These are phyloP conservation scores for Melieria omissa DNA, from an alignment of 2,888 invertebrate species.

Conservation along the genomic window DNA sequence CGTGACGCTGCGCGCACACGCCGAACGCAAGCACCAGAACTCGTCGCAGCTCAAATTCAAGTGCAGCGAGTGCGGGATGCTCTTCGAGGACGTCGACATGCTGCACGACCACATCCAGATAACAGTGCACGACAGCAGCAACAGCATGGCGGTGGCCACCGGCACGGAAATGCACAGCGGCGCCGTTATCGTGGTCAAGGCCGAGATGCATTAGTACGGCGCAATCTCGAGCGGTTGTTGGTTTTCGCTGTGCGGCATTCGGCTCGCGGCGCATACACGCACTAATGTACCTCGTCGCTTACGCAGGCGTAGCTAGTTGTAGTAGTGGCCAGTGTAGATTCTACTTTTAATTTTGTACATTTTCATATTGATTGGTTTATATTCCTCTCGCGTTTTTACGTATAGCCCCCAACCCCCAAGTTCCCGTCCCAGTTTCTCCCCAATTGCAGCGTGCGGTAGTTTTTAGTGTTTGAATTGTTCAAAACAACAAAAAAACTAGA, in stretches of 20 bases:
- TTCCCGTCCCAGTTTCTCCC: background rate
- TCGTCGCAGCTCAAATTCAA: conserved; percentile 63
- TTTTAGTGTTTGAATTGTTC: conserved; percentile 19
- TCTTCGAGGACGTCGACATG: conserved; percentile 71
- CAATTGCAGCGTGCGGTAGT: too few relatives aligned
- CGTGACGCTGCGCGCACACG: conserved; percentile 60
- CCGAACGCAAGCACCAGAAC: conserved; percentile 63
- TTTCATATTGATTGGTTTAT: background rate
- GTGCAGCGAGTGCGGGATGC: conserved; percentile 71
- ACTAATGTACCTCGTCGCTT: conserved; percentile 42
- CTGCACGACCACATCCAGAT: conserved; percentile 68
- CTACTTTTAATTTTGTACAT: background rate
- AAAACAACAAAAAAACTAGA: conserved; percentile 15
- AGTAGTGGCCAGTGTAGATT: background rate
- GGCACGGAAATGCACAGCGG: conserved; percentile 28
- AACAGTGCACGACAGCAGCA: conserved; percentile 58
- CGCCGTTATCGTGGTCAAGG: conserved; percentile 54
- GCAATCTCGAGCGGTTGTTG: too few relatives aligned
- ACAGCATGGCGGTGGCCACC: conserved; percentile 16
- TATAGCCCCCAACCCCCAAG: background rate
- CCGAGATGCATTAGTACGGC: background rate
- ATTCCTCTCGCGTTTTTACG: background rate
- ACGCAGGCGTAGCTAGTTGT: conserved; percentile 56
- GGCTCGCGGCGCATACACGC: too few relatives aligned
- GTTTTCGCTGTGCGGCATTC: too few relatives aligned